Evolutionary conservation across 2,888 invertebrate species (phyloP).

Genomic region (Caradrina kadenii): DNA sequence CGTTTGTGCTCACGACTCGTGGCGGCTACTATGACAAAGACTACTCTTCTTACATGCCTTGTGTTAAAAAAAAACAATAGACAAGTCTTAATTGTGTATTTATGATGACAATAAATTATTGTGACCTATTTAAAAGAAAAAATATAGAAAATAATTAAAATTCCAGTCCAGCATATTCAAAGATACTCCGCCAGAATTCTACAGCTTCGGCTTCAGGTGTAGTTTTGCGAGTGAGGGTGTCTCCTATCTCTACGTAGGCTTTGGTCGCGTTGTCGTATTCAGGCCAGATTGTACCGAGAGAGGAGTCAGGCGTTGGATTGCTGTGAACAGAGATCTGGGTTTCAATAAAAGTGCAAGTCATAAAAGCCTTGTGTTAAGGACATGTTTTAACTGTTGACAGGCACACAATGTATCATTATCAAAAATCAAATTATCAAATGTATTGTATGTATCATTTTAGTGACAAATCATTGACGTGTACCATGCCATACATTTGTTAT

Average conservation of each 20-base stretch:
- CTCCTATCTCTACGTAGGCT: constrained; percentile 74
- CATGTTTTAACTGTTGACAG: neutral
- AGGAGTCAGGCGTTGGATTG: constrained; percentile 75
- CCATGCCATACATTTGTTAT: neutral
- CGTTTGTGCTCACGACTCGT: too few species aligned
- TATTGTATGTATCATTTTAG: too few species aligned
- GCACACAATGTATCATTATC: too few species aligned
- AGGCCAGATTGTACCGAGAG: constrained; percentile 74
- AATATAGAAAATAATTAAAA: neutral
- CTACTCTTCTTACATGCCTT: too few species aligned
- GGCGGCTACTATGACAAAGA: too few species aligned
- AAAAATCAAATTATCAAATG: too few species aligned
- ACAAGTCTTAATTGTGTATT: neutral
- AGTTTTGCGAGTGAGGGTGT: constrained; percentile 64
- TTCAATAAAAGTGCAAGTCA: neutral
- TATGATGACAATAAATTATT: neutral
- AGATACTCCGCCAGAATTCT: constrained; percentile 72
- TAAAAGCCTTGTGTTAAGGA: too few species aligned
- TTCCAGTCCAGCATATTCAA: constrained; percentile 10
- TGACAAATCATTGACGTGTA: too few species aligned
- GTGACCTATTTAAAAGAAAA: too few species aligned
- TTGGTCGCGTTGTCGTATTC: constrained; percentile 69
- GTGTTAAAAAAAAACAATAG: neutral
- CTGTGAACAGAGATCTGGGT: constrained; percentile 63
- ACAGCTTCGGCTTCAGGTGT: constrained; percentile 63